Conservation (phyloP, 37 sponge, comb jelly and placozoan genomes). For the Hexactinellida sp. region DNA sequence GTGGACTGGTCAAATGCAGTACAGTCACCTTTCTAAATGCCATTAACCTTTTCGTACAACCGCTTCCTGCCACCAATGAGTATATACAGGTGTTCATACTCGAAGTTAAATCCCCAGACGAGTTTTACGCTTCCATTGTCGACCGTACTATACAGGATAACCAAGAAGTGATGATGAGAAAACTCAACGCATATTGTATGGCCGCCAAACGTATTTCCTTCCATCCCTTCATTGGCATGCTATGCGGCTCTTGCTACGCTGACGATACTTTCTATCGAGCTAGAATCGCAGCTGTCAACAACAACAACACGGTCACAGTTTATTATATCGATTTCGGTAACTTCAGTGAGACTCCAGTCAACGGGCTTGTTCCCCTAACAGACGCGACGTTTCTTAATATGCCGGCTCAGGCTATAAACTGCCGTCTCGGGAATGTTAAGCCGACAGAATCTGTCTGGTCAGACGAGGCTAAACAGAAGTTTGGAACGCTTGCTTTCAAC, state of each 20-base stretch:
- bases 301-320: neutral
- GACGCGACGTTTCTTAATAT: slow-evolving; percentile 18
- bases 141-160: neutral
- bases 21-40: neutral
- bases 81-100: neutral
- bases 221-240: neutral
- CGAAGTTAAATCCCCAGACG: neutral
- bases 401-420: slow-evolving; percentile 51
- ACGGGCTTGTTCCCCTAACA: neutral
- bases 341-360: neutral
- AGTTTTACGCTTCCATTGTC: neutral
- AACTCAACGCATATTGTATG: neutral
- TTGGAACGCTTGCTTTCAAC: neutral
- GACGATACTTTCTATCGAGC: neutral
- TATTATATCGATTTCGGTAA: slow-evolving; percentile 4
- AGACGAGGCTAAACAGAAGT: neutral
- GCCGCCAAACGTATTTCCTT: neutral
- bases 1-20: neutral
- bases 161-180: neutral
- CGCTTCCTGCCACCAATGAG: neutral
- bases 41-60: neutral
- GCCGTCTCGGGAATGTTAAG: slow-evolving; percentile 19
- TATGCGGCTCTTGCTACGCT: neutral
- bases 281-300: neutral
- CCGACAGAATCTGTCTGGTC: neutral